phyloP scores from a whole-genome alignment of 92 coral and sea anemone species.

The Palythoa grandiflora region DNA sequence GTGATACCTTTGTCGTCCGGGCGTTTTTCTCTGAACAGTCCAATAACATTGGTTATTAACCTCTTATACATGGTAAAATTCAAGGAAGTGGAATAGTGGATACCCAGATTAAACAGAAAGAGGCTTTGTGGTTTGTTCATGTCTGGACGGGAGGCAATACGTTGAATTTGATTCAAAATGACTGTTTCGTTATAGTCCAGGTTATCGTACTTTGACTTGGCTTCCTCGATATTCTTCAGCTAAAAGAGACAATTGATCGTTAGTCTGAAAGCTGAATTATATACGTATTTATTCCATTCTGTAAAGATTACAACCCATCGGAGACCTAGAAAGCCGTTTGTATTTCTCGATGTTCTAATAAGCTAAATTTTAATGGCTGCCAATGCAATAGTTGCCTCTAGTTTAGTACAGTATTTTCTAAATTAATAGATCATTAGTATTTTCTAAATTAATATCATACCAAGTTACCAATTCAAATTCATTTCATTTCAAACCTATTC shows the following conservation, averaged over 20 bases:
- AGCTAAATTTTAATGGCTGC: no score
- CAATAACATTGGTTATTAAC: slow-evolving; percentile 54
- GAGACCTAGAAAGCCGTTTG: no score
- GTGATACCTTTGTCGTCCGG: neutral
- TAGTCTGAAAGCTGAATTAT: neutral
- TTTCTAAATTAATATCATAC: no score
- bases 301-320: no score
- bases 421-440: no score
- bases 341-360: no score
- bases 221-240: slow-evolving; percentile 51
- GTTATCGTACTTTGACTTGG: slow-evolving; percentile 61
- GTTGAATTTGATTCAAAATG: slow-evolving; percentile 49
- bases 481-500: no score
- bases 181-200: slow-evolving; percentile 57
- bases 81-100: slow-evolving; percentile 63
- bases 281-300: no score
- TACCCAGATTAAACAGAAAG: slow-evolving; percentile 68
- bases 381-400: no score
- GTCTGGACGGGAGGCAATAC: slow-evolving; percentile 47
- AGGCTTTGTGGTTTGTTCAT: slow-evolving; percentile 57
- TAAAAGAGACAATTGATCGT: neutral
- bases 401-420: no score
- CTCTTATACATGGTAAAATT: slow-evolving; percentile 63
- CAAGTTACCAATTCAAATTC: no score
- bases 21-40: slow-evolving; percentile 26